Evolutionary conservation across 2,797 vertebrate genomes (phyloP).

Genomic region (Myotis pilosus): DNA sequence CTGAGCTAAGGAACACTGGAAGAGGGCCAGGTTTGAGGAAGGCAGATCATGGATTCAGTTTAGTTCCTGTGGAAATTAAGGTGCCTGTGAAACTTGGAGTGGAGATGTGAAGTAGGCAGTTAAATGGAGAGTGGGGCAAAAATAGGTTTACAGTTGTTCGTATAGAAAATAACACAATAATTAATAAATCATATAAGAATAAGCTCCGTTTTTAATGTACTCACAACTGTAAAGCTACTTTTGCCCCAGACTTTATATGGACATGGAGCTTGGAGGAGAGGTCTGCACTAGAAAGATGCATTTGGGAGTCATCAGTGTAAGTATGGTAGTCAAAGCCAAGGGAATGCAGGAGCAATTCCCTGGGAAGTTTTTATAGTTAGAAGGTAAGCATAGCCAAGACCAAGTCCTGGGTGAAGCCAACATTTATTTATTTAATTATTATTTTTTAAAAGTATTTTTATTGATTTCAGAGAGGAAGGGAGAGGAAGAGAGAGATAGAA

Average conservation of each 20-base stretch:
- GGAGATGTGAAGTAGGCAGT: background rate
- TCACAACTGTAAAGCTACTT: background rate
- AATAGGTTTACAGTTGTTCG: background rate
- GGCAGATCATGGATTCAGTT: background rate
- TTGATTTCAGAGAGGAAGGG: too few species aligned
- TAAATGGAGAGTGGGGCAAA: background rate
- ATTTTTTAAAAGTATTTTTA: too few species aligned
- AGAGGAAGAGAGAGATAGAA: too few species aligned
- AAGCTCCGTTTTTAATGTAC: background rate
- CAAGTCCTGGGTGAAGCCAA: background rate
- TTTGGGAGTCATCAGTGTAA: background rate
- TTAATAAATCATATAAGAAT: background rate
- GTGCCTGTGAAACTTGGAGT: background rate
- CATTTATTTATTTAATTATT: background rate
- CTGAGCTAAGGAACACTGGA: background rate
- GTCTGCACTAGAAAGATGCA: background rate
- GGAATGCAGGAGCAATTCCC: background rate
- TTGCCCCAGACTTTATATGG: background rate
- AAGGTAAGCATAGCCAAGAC: background rate
- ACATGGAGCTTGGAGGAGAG: background rate
- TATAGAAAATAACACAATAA: background rate
- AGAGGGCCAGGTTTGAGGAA: background rate
- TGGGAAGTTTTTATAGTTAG: background rate
- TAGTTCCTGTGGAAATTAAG: background rate
- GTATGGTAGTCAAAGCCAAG: background rate